Evolutionary conservation across 1,140 invertebrate genomes (phyloP).

Genomic region (Coptotermes formosanus): DNA sequence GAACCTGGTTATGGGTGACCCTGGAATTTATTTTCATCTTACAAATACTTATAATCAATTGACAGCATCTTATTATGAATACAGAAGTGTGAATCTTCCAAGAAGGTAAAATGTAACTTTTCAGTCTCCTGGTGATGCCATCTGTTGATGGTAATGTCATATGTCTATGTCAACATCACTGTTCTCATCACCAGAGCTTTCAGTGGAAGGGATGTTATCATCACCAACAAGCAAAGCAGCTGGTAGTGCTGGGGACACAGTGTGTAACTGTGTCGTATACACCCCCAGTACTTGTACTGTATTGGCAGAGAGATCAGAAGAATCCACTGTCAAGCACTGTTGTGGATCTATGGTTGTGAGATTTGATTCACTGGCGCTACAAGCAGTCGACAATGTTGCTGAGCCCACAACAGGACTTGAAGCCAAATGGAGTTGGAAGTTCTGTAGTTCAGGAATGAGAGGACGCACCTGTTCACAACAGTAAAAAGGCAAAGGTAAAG

Average conservation of each 20-base stretch:
- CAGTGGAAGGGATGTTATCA: slow-evolving; percentile 50
- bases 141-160: slow-evolving; percentile 41
- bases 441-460: slow-evolving; percentile 58
- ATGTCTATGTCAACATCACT: slow-evolving; percentile 53
- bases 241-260: slow-evolving; percentile 50
- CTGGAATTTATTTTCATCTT: neutral
- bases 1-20: no score
- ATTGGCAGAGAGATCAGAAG: slow-evolving; percentile 48
- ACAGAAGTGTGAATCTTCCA: neutral
- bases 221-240: slow-evolving; percentile 52
- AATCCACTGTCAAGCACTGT: slow-evolving; percentile 45
- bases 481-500: no score
- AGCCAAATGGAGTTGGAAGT: slow-evolving; percentile 29
- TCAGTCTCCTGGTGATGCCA: neutral
- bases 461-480: slow-evolving; percentile 54
- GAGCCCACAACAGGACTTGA: neutral
- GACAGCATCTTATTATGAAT: neutral
- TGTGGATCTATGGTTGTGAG: slow-evolving; percentile 46
- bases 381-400: slow-evolving; percentile 50
- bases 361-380: slow-evolving; percentile 47
- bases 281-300: slow-evolving; percentile 53
- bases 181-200: slow-evolving; percentile 49
- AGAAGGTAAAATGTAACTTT: neutral
- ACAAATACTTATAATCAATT: neutral
- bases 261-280: slow-evolving; percentile 50